A percentile compares a stretch with the other conserved stretches of the same genome.
Conservation (phyloP, 2,888 invertebrate genomes). For the Syrphus vitripennis region DNA sequence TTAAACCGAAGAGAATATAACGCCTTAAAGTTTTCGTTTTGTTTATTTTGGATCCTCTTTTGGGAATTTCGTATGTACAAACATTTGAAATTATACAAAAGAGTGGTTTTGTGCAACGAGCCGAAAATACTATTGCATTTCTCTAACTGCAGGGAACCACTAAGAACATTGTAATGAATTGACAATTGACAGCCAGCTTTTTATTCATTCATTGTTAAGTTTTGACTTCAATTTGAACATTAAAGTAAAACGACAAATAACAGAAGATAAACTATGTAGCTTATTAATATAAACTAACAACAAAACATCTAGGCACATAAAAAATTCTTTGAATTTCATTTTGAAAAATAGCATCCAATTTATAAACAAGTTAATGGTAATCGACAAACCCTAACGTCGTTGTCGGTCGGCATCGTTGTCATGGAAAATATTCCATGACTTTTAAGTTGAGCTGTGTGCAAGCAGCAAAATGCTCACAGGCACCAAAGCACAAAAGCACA, state of each 20-base stretch:
- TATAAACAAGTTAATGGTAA: neutral
- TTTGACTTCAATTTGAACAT: neutral
- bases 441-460: neutral
- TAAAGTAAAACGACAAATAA: neutral
- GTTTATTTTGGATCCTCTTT: neutral
- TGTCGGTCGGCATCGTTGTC: too few relatives aligned
- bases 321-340: neutral
- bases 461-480: neutral
- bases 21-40: neutral
- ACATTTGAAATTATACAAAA: neutral
- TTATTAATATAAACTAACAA: neutral
- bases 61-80: too few relatives aligned
- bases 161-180: neutral
- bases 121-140: constrained; percentile 9
- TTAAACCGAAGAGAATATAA: neutral
- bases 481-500: neutral
- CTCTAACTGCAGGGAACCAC: neutral
- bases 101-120: neutral
- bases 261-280: neutral
- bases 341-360: neutral
- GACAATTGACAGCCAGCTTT: neutral
- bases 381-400: neutral
- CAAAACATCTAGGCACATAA: neutral
- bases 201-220: neutral
- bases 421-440: neutral